A percentile compares a stretch with the other conserved stretches of the same genome.
These are phyloP conservation scores for Lagothrix lagotricha DNA, from an alignment of 2,797 vertebrate species.

Conservation along the genomic window DNA sequence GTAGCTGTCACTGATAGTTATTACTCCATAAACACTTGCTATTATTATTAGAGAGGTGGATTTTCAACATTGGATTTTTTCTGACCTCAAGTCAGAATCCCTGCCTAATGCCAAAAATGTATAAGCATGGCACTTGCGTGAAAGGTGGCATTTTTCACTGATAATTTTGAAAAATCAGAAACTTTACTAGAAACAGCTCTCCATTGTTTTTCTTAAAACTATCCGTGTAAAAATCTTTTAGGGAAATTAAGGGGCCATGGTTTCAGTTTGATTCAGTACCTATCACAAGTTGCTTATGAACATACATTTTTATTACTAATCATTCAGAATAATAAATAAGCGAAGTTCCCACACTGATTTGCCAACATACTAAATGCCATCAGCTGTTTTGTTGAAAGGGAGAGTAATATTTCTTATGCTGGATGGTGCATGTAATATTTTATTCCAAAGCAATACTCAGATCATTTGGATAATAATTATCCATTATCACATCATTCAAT, in stretches of 20 bases:
- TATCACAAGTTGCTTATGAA: background rate
- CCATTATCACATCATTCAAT: background rate
- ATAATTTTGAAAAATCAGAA: background rate
- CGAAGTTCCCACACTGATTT: background rate
- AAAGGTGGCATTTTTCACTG: background rate
- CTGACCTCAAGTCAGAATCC: background rate
- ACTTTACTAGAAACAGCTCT: background rate
- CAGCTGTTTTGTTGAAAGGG: conserved; percentile 28
- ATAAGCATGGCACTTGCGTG: background rate
- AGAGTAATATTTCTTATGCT: background rate
- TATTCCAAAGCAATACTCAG: conserved; percentile 39
- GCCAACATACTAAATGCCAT: background rate
- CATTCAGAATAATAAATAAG: conserved; percentile 21
- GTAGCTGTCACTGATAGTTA: background rate
- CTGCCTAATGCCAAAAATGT: background rate
- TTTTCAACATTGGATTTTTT: conserved; percentile 15
- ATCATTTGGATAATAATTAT: background rate
- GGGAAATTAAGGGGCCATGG: background rate
- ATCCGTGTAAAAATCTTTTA: background rate
- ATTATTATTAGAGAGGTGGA: background rate
- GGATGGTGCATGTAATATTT: background rate
- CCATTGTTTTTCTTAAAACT: conserved; percentile 2
- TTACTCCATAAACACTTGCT: background rate
- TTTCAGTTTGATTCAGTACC: background rate
- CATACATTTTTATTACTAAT: background rate